Percentiles rank a stretch among this genome's conserved stretches.
These are phyloP conservation scores for Daphoenositta chrysoptera DNA, from an alignment of 2,113 vertebrate species.

Conservation along the genomic window DNA sequence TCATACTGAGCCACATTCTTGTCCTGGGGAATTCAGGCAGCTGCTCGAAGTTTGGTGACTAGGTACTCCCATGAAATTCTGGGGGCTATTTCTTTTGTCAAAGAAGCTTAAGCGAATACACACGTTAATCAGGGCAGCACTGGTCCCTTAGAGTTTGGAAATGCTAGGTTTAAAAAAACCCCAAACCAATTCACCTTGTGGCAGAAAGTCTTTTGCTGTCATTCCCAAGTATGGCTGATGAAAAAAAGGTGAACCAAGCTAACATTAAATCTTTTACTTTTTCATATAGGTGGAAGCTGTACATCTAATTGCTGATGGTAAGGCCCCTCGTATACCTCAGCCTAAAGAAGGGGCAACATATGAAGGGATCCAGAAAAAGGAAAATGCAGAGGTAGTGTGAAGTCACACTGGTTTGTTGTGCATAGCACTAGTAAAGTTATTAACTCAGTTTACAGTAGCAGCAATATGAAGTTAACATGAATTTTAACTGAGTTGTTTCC, in stretches of 20 bases:
- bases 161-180: not conserved
- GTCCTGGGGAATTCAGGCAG: not conserved
- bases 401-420: not conserved
- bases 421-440: not conserved
- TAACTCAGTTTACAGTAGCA: not conserved
- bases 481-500: not conserved
- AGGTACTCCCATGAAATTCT: not conserved
- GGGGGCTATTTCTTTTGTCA: not conserved
- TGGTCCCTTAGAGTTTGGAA: not conserved
- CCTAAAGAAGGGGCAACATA: constrained; percentile 90
- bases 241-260: not conserved
- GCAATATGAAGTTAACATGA: not conserved
- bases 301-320: constrained; percentile 91
- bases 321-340: constrained; percentile 85
- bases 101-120: not conserved
- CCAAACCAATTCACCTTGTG: not conserved
- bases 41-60: not conserved
- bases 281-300: constrained; percentile 88
- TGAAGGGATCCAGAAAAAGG: constrained; percentile 95
- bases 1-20: not conserved
- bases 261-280: not conserved
- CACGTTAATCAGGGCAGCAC: not conserved
- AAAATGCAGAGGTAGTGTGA: constrained; percentile 84
- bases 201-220: not conserved
- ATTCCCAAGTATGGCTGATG: not conserved